Evolutionary conservation across 2,888 invertebrate genomes (phyloP).

Genomic region (Mimachlamys varia): DNA sequence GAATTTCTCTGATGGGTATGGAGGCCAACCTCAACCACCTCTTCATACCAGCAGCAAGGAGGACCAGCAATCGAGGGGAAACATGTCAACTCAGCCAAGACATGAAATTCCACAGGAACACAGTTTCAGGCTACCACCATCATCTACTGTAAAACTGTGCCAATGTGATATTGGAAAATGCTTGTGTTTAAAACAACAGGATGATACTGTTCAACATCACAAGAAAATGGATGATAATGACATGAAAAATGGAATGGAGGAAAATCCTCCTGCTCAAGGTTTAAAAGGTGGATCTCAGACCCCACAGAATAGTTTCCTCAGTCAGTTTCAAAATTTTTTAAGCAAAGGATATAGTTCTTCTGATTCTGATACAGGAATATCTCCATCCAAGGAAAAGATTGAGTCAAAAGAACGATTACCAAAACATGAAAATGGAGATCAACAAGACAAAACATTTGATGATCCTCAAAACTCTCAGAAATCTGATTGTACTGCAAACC

Average conservation of each 20-base stretch:
- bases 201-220: background rate
- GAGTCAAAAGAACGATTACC: background rate
- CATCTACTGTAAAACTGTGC: background rate
- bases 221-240: background rate
- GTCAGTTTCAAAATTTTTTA: constrained; percentile 6
- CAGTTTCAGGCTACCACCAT: background rate
- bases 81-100: background rate
- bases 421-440: background rate
- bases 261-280: background rate
- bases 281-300: background rate
- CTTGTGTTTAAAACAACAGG: background rate
- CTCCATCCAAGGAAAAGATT: background rate
- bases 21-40: background rate
- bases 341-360: constrained; percentile 4
- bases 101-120: background rate
- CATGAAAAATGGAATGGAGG: background rate
- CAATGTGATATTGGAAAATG: background rate
- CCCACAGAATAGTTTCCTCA: background rate
- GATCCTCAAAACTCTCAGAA: background rate
- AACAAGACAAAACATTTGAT: background rate
- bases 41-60: background rate
- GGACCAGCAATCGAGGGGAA: background rate
- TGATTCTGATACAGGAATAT: background rate
- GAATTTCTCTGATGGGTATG: background rate
- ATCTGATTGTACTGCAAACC: background rate